Evolutionary conservation across 2,888 invertebrate genomes (phyloP).

Genomic region (Amblyteles armatorius): DNA sequence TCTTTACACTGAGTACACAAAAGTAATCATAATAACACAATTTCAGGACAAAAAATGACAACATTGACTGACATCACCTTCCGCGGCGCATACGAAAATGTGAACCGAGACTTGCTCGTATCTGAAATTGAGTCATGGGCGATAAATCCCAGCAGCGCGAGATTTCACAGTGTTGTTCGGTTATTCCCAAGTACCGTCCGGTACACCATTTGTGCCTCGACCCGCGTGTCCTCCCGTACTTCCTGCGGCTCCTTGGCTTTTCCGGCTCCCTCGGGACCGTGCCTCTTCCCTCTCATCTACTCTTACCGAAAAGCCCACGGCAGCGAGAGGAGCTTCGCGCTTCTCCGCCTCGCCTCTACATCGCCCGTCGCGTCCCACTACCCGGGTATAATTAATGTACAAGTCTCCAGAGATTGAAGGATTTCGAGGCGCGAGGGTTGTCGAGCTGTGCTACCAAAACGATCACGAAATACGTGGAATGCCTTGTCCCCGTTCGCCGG

Average conservation of each 20-base stretch:
- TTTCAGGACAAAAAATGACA: background rate
- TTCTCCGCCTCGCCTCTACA: conserved; percentile 14
- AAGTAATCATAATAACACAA: no score
- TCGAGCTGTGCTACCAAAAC: conserved; percentile 41
- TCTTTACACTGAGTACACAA: no score
- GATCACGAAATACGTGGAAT: conserved; percentile 40
- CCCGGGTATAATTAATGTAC: conserved; percentile 79
- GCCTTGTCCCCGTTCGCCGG: conserved; percentile 33
- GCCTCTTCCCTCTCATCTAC: conserved; percentile 28
- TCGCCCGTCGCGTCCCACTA: conserved; percentile 54
- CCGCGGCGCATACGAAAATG: background rate
- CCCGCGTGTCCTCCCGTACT: conserved; percentile 49
- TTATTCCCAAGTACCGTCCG: conserved; percentile 25
- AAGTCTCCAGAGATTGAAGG: conserved; percentile 79
- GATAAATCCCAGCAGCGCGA: conserved; percentile 8
- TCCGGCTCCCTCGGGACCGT: conserved; percentile 41
- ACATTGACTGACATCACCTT: background rate
- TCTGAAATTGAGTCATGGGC: conserved; percentile 6
- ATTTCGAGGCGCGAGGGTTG: conserved; percentile 65
- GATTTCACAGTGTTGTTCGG: conserved; percentile 29
- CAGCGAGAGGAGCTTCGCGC: conserved; percentile 45
- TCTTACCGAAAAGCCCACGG: conserved; percentile 37
- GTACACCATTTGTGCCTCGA: conserved; percentile 36
- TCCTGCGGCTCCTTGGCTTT: conserved; percentile 40
- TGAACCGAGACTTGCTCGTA: background rate